phyloP scores from a whole-genome alignment of 2,797 vertebrate species.

The Arnoldichthys spilopterus region DNA sequence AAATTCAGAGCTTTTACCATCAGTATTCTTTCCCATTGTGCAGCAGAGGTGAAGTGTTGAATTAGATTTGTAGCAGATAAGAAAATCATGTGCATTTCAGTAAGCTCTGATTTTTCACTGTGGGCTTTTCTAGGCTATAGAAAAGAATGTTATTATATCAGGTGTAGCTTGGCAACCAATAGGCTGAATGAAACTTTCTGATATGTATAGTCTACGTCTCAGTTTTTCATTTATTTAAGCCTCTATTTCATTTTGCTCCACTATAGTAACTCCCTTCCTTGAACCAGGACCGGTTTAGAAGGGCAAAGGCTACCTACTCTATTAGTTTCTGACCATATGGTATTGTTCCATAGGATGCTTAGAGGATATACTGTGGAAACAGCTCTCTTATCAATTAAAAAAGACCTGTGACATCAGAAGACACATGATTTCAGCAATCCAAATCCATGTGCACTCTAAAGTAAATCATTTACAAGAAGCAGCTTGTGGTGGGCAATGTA shows the following conservation, averaged over 20 bases:
- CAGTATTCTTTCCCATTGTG: neutral
- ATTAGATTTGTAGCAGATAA: neutral
- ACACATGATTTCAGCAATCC: neutral
- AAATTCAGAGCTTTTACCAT: neutral
- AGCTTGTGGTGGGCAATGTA: neutral
- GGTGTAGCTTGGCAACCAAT: no score
- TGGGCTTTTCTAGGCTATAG: no score
- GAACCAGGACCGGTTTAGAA: neutral
- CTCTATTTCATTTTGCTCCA: neutral
- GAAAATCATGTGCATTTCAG: neutral
- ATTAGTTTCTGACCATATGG: neutral
- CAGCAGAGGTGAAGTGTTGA: neutral
- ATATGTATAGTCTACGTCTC: no score
- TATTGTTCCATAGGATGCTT: neutral
- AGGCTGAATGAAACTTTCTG: no score
- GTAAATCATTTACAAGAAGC: neutral
- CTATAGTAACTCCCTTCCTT: neutral
- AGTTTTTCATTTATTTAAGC: neutral
- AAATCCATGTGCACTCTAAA: neutral
- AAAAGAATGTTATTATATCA: neutral
- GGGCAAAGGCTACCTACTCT: neutral
- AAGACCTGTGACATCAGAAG: neutral
- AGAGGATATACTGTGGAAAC: neutral
- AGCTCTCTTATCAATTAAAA: neutral
- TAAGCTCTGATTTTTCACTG: neutral